Evolutionary conservation across 2,797 vertebrate species (phyloP), one percentile per base, ranked within the genome.

Genomic region (Urosaurus nigricauda): DNA sequence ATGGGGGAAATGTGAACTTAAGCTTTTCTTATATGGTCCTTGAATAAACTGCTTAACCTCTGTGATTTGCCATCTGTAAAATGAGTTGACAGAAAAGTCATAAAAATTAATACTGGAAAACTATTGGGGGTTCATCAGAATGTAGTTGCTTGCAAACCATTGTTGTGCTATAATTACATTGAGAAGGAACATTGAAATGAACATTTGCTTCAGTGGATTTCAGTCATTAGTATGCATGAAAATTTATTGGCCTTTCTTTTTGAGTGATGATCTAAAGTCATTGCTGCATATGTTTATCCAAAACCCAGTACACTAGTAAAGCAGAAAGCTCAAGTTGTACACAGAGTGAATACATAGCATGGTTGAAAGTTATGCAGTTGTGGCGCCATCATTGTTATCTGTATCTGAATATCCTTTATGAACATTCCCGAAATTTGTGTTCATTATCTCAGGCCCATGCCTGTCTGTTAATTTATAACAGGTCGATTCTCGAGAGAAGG

Each of bases 21-120:
- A 17, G 40, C 56, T 43, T 16, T 63, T 80, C 7, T 68, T 26
- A 29, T 84, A 68, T 65, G 68, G 56, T 53, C n/a, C 74, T 79
- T 85, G 68, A 89, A 80, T 85, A 85, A 89, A 74, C 80, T 89
- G 8, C n/a, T 85, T 80, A 75, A 81, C 24, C 53, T 85, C 83
- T 85, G 68, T 81, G 77, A 85, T 89, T 85, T 74, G 77, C 88
- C 78, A 81, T 74, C 77, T 89, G 37, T 60, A 85, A 89, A 53
- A 81, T 85, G 78, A 80, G 70, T 81, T 89, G 88, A 75, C 65
- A 70, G 47, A 40, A 47, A 82, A 77, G 63, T 51, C 65, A 78
- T 78, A 60, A 63, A 86, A 77, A 85, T 77, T 56, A 68, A 78
- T 11, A 77, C 35, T n/a, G 65, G 29, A 75, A 83, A 75, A 79